Percentiles rank a stretch among this genome's conserved stretches.
phyloP scores from a whole-genome alignment of 2,113 vertebrate genomes.

The Hypanus sabinus region DNA sequence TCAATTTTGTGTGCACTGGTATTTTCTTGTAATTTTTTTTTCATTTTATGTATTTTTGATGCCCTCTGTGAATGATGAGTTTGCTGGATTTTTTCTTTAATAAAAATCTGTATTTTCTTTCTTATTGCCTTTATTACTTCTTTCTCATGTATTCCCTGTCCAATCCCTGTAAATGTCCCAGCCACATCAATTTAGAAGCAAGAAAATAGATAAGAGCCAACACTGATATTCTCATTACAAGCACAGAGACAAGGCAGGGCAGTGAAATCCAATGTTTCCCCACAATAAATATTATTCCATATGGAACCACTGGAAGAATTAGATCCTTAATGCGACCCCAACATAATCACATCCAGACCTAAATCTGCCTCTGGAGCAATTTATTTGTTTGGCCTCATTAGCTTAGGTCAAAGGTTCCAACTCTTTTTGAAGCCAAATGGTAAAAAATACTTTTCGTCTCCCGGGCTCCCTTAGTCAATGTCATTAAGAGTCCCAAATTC shows the following conservation, averaged over 20 bases:
- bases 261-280: neutral
- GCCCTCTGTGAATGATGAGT: neutral
- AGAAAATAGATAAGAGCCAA: conserved; percentile 16
- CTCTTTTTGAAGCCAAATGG: neutral
- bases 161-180: neutral
- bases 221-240: neutral
- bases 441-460: neutral
- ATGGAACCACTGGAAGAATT: conserved; percentile 18
- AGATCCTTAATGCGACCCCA: conserved; percentile 1
- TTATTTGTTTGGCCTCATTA: conserved; percentile 14
- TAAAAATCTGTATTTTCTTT: neutral
- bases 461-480: too few species aligned
- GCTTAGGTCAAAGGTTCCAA: neutral
- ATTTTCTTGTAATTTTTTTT: neutral
- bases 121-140: neutral
- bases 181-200: neutral
- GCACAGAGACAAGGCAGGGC: neutral
- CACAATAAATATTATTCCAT: conserved; percentile 34
- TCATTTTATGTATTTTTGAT: neutral
- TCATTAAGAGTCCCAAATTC: neutral
- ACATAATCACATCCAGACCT: conserved; percentile 16
- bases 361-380: conserved; percentile 2
- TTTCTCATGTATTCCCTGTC: neutral
- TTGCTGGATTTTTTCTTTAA: neutral
- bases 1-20: neutral